These are phyloP conservation scores for Parnassius orleans DNA, from an alignment of 2,888 invertebrate genomes.

Conservation along the genomic window DNA sequence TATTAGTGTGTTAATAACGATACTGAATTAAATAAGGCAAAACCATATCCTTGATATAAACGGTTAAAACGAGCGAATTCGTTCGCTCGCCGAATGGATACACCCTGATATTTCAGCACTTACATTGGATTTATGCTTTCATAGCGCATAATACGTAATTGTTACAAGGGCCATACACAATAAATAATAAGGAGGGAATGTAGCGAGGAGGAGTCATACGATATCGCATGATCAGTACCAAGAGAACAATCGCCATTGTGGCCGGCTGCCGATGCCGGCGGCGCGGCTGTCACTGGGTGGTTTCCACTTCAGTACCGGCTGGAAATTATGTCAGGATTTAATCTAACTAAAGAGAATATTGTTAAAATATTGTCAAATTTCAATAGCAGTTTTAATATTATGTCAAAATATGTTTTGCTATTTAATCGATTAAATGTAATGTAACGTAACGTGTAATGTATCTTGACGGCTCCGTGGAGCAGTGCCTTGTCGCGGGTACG, in stretches of 20 bases:
- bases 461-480: too few relatives aligned
- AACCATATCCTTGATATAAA: too few relatives aligned
- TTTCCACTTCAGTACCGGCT: conserved; percentile 38
- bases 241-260: conserved; percentile 73
- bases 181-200: conserved; percentile 56
- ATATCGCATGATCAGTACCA: conserved; percentile 51
- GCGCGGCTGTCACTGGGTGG: conserved; percentile 64
- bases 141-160: conserved; percentile 37
- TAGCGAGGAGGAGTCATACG: conserved; percentile 43
- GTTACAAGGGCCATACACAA: conserved; percentile 40
- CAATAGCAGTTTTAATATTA: neutral
- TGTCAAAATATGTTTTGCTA: too few relatives aligned
- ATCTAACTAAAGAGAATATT: conserved; percentile 3
- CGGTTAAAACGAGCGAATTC: neutral
- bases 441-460: too few relatives aligned
- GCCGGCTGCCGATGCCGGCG: conserved; percentile 64
- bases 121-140: conserved; percentile 17
- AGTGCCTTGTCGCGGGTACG: too few relatives aligned
- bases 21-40: too few relatives aligned
- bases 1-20: too few relatives aligned
- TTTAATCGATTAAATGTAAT: too few relatives aligned
- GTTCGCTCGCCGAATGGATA: neutral
- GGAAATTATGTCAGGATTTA: conserved; percentile 36
- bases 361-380: neutral
- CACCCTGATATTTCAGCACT: conserved; percentile 10